Percentiles rank a stretch among this genome's conserved stretches.
Evolutionary conservation across 1,140 invertebrate genomes (phyloP).

Genomic region (Aphidius ervi): DNA sequence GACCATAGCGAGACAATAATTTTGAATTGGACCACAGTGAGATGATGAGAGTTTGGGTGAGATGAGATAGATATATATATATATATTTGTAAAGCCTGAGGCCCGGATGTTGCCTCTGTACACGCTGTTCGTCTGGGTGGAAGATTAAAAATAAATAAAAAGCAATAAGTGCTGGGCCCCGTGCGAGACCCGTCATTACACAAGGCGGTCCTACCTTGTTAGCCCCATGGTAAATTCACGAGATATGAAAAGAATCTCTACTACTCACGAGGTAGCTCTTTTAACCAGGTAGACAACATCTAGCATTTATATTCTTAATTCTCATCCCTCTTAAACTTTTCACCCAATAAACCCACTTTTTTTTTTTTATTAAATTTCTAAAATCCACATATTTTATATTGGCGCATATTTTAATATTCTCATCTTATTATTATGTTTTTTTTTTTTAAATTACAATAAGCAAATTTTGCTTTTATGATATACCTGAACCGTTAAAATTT

Average conservation of each 20-base stretch:
- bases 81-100: constrained; percentile 30
- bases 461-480: too few species aligned
- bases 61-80: not conserved
- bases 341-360: too few species aligned
- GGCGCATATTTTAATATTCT: too few species aligned
- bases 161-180: constrained; percentile 52
- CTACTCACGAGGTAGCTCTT: too few species aligned
- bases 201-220: constrained; percentile 54
- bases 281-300: too few species aligned
- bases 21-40: not conserved
- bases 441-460: too few species aligned
- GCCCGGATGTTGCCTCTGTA: constrained; percentile 48
- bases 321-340: too few species aligned
- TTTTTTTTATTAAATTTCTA: too few species aligned
- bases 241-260: too few species aligned
- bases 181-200: constrained; percentile 53
- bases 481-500: constrained; percentile 53
- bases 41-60: not conserved
- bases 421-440: too few species aligned
- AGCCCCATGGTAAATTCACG: constrained; percentile 26
- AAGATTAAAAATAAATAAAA: constrained; percentile 54
- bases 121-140: constrained; percentile 25
- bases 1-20: not conserved
- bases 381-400: too few species aligned
- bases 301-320: too few species aligned